Conservation (phyloP, 1,140 invertebrate genomes). For the Aphelinus certus region DNA sequence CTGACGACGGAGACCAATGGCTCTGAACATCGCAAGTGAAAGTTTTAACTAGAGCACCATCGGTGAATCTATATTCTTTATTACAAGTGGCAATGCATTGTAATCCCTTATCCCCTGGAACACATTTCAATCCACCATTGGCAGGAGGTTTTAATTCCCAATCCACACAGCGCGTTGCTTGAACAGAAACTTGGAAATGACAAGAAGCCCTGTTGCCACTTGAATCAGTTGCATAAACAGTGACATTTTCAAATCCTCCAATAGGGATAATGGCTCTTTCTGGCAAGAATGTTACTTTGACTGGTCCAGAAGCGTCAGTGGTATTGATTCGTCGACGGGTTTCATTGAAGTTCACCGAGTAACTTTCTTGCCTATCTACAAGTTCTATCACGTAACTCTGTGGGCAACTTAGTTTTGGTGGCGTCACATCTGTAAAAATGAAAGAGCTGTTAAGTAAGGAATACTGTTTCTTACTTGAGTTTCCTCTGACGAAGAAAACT, state of each 20-base stretch:
- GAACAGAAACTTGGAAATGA: slow-evolving; percentile 93
- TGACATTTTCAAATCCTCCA: slow-evolving; percentile 93
- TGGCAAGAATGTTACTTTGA: slow-evolving; percentile 84
- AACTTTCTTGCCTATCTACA: slow-evolving; percentile 88
- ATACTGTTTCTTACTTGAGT: too few species aligned
- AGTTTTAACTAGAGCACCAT: slow-evolving; percentile 86
- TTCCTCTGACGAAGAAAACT: not conserved
- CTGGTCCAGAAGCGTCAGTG: slow-evolving; percentile 89
- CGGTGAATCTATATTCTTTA: slow-evolving; percentile 90
- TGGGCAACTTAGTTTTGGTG: slow-evolving; percentile 92
- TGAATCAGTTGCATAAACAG: slow-evolving; percentile 88
- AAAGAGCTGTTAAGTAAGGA: not conserved
- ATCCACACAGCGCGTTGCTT: slow-evolving; percentile 93
- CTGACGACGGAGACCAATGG: slow-evolving; percentile 83
- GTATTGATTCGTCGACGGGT: slow-evolving; percentile 86
- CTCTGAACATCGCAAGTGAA: slow-evolving; percentile 84
- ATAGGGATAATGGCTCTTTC: slow-evolving; percentile 88
- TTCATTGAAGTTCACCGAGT: slow-evolving; percentile 92
- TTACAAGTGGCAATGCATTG: slow-evolving; percentile 93
- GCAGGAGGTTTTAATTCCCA: slow-evolving; percentile 91
- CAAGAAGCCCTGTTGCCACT: slow-evolving; percentile 91
- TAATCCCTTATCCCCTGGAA: slow-evolving; percentile 81
- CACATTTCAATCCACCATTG: slow-evolving; percentile 88
- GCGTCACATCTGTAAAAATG: slow-evolving; percentile 79
- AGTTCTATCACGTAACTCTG: slow-evolving; percentile 95